Conservation (phyloP, 1,140 invertebrate genomes). For the Drosophila carrolli region DNA sequence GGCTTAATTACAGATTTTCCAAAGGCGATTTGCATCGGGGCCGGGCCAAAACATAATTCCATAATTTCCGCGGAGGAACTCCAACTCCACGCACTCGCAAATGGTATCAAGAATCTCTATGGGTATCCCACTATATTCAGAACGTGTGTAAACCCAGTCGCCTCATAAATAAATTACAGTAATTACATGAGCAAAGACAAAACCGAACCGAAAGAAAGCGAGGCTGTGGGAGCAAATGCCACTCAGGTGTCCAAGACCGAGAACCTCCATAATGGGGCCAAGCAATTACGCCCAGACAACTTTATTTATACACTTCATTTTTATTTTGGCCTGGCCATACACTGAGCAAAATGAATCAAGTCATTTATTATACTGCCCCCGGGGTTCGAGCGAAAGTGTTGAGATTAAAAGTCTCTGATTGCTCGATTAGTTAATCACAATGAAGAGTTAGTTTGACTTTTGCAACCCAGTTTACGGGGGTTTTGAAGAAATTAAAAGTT, state of each 20-base stretch:
- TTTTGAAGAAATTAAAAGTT: constrained; percentile 58
- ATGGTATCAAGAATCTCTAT: constrained; percentile 13
- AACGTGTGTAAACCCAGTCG: constrained; percentile 56
- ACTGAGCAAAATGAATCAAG: constrained; percentile 73
- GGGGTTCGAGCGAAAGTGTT: constrained; percentile 53
- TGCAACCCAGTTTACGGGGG: constrained; percentile 32
- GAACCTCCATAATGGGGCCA: constrained; percentile 68
- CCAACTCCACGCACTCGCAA: constrained; percentile 41
- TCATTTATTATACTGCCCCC: constrained; percentile 39
- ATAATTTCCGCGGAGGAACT: constrained; percentile 40
- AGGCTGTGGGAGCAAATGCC: constrained; percentile 77
- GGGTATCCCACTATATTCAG: constrained; percentile 26
- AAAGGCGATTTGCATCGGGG: constrained; percentile 34
- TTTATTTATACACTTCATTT: constrained; percentile 42
- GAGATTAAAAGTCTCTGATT: constrained; percentile 42
- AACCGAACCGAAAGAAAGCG: constrained; percentile 58
- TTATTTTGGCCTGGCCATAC: constrained; percentile 32
- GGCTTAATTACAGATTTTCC: constrained; percentile 53
- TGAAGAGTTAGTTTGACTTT: constrained; percentile 25
- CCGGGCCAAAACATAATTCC: constrained; percentile 38
- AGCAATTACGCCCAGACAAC: constrained; percentile 76
- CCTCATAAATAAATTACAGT: constrained; percentile 72
- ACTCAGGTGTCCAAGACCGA: constrained; percentile 59
- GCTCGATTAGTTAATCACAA: constrained; percentile 60
- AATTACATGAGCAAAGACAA: constrained; percentile 59